Evolutionary conservation across 35 echinoderm and acorn worm genomes (phyloP).

Genomic region (Apostichopus japonicus): DNA sequence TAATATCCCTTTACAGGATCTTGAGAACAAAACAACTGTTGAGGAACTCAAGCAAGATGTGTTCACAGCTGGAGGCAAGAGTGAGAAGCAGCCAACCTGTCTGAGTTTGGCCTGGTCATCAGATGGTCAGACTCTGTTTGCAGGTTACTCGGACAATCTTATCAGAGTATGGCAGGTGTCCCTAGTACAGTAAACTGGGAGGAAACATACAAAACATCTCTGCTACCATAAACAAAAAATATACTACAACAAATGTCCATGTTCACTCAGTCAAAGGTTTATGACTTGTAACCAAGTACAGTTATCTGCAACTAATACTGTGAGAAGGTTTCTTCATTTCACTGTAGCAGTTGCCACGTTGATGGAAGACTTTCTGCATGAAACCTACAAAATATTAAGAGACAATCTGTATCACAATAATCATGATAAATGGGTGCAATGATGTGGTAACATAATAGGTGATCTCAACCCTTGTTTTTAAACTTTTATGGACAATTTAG

Average conservation of each 20-base stretch:
- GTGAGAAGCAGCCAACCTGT: slow-evolving; percentile 61
- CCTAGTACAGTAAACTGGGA: slow-evolving; percentile 11
- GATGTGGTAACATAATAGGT: too few species aligned
- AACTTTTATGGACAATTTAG: not conserved
- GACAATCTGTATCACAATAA: too few species aligned
- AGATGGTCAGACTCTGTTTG: slow-evolving; percentile 95
- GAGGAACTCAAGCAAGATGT: slow-evolving; percentile 66
- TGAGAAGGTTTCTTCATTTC: not conserved
- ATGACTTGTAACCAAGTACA: too few species aligned
- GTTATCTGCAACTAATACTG: not conserved
- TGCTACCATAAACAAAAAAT: not conserved
- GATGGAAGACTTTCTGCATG: too few species aligned
- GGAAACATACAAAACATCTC: not conserved
- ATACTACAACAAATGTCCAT: not conserved
- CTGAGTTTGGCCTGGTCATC: slow-evolving; percentile 94
- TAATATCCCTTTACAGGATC: slow-evolving; percentile 61
- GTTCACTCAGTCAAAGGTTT: not conserved
- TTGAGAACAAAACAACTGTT: slow-evolving; percentile 75
- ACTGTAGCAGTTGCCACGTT: too few species aligned
- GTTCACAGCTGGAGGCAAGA: slow-evolving; percentile 60
- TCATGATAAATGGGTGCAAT: too few species aligned
- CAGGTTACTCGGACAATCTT: slow-evolving; percentile 92
- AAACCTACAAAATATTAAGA: too few species aligned
- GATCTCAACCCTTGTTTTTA: too few species aligned
- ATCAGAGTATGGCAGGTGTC: slow-evolving; percentile 99